A percentile compares a stretch with the other conserved stretches of the same genome.
Evolutionary conservation across 1,140 invertebrate genomes (phyloP).

Genomic region (Listronotus bonariensis): DNA sequence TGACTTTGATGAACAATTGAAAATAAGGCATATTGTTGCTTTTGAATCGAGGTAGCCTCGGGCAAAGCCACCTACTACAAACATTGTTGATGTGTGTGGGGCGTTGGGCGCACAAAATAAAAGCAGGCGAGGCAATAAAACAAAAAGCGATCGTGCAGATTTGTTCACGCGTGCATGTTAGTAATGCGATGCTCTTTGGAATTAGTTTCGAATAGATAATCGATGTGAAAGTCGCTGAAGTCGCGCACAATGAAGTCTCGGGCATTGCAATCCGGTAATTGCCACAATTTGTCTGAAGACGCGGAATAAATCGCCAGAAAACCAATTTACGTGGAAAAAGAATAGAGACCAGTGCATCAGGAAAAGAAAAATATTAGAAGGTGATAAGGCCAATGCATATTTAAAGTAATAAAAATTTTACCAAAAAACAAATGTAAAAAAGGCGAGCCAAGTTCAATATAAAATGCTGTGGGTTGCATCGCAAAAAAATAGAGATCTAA

Average conservation of each 20-base stretch:
- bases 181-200: slow-evolving; percentile 39
- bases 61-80: slow-evolving; percentile 48
- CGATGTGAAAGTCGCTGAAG: slow-evolving; percentile 43
- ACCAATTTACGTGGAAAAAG: neutral
- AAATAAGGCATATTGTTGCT: slow-evolving; percentile 41
- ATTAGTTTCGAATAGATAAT: slow-evolving; percentile 46
- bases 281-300: neutral
- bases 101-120: slow-evolving; percentile 41
- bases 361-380: neutral
- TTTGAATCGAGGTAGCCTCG: slow-evolving; percentile 33
- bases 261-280: slow-evolving; percentile 2
- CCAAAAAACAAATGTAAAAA: no score
- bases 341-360: neutral
- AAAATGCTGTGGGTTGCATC: no score
- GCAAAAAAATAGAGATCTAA: no score
- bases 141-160: slow-evolving; percentile 43
- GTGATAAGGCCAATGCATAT: no score
- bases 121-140: slow-evolving; percentile 41
- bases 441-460: no score
- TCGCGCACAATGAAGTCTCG: slow-evolving; percentile 8
- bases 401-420: no score
- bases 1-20: slow-evolving; percentile 43
- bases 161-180: slow-evolving; percentile 51
- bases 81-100: slow-evolving; percentile 46
- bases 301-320: neutral